These are phyloP conservation scores for Phaethornis superciliosus DNA, from an alignment of 2,113 vertebrate genomes.

Conservation along the genomic window DNA sequence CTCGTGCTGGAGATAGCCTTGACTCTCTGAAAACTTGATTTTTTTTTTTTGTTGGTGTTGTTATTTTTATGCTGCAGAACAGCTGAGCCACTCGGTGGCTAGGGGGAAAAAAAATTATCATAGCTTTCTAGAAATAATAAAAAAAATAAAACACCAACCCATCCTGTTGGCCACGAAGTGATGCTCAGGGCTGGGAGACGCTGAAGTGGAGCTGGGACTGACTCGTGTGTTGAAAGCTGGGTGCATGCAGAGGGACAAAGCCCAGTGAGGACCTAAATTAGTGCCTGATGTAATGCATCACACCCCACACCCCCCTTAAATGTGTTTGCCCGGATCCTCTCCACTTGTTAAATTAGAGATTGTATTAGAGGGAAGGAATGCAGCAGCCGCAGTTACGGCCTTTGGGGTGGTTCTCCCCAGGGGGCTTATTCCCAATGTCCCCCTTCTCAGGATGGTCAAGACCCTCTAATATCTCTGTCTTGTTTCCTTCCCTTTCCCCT, in stretches of 20 bases:
- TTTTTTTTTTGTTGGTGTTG: neutral
- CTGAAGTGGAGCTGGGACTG: neutral
- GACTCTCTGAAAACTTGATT: neutral
- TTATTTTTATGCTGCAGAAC: neutral
- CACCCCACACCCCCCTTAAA: neutral
- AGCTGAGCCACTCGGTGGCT: neutral
- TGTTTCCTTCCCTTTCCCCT: conserved; percentile 30
- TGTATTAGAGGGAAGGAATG: conserved; percentile 61
- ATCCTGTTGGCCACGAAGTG: neutral
- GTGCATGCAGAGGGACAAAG: neutral
- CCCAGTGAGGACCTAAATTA: conserved; percentile 35
- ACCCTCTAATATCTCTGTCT: neutral
- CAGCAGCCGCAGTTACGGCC: neutral
- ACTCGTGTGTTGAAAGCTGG: neutral
- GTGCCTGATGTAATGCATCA: conserved; percentile 25
- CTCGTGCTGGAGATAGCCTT: neutral
- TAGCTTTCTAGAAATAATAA: neutral
- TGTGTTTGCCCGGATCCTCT: neutral
- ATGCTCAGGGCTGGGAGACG: neutral
- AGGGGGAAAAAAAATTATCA: neutral
- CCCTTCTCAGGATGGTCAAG: neutral
- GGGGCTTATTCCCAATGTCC: neutral
- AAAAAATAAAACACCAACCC: neutral
- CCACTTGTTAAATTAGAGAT: conserved; percentile 60
- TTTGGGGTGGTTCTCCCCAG: neutral